Conservation (phyloP, 2,888 invertebrate species). For the Plemyria rubiginata region DNA sequence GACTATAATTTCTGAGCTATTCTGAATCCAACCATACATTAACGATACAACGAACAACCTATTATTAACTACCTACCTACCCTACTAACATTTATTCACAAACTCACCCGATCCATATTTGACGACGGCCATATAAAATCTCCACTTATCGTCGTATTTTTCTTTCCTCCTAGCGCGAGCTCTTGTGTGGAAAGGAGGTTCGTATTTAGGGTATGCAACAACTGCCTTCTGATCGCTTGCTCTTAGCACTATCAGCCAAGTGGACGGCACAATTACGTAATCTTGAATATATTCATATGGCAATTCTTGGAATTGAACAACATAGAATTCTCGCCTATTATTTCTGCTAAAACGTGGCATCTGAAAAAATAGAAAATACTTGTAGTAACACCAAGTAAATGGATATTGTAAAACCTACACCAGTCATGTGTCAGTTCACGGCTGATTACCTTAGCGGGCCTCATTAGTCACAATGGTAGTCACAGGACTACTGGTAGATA, state of each 20-base stretch:
- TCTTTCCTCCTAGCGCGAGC: slow-evolving; percentile 9
- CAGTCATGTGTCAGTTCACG: too few relatives aligned
- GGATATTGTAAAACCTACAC: too few relatives aligned
- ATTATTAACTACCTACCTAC: not conserved
- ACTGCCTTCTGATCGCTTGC: not conserved
- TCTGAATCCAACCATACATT: not conserved
- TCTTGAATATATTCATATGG: slow-evolving; percentile 11
- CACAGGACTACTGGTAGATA: too few relatives aligned
- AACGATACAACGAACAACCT: not conserved
- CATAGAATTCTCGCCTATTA: slow-evolving; percentile 9
- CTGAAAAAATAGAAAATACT: slow-evolving; percentile 1
- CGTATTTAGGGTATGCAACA: slow-evolving; percentile 13
- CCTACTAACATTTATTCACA: slow-evolving; percentile 3
- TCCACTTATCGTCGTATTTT: not conserved
- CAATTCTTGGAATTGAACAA: slow-evolving; percentile 14
- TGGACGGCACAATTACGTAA: slow-evolving; percentile 1
- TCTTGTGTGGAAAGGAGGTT: slow-evolving; percentile 9
- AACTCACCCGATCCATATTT: slow-evolving; percentile 9
- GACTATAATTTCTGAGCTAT: not conserved
- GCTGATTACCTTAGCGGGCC: too few relatives aligned
- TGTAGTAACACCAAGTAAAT: too few relatives aligned
- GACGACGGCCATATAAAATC: slow-evolving; percentile 7
- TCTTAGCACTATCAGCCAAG: slow-evolving; percentile 2
- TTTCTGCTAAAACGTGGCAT: not conserved
- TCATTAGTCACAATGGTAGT: too few relatives aligned